Evolutionary conservation across 2,888 invertebrate genomes (phyloP).

Genomic region (Aleiodes testaceus): DNA sequence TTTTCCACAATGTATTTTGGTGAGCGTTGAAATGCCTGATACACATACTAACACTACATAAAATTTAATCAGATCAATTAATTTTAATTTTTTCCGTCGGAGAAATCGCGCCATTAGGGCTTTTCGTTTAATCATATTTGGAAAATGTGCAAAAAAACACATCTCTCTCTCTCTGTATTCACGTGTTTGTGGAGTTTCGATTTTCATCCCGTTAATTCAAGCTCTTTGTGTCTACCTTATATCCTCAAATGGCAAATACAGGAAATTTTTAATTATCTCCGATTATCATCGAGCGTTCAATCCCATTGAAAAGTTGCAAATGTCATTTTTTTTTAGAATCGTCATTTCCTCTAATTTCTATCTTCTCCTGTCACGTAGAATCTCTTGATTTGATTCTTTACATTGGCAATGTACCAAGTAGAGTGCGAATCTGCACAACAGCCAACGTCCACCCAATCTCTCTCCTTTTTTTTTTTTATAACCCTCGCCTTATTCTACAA

Average conservation of each 20-base stretch:
- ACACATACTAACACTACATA: constrained; percentile 8
- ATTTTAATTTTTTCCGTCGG: constrained; percentile 51
- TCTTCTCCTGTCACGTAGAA: constrained; percentile 4
- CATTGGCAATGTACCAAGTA: constrained; percentile 35
- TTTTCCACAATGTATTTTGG: constrained; percentile 4
- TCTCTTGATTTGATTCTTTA: constrained; percentile 35
- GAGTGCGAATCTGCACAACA: constrained; percentile 39
- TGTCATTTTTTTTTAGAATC: too few relatives aligned
- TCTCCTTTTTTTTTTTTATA: background rate
- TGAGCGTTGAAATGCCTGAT: constrained; percentile 24
- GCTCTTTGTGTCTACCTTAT: constrained; percentile 1
- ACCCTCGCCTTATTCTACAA: background rate
- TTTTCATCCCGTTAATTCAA: constrained; percentile 6
- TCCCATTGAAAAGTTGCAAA: background rate
- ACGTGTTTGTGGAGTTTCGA: constrained; percentile 2
- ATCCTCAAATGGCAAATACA: constrained; percentile 7
- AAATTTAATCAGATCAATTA: constrained; percentile 52
- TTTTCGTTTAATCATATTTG: constrained; percentile 26
- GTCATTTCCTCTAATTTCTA: background rate
- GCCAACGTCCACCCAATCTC: constrained; percentile 20
- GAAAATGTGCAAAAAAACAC: background rate
- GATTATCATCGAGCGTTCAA: background rate
- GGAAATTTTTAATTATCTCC: constrained; percentile 33
- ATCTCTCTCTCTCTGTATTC: background rate
- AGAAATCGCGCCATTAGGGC: constrained; percentile 40